Conservation (phyloP, 2,797 vertebrate species). For the Helicolenus hilgendorfi region DNA sequence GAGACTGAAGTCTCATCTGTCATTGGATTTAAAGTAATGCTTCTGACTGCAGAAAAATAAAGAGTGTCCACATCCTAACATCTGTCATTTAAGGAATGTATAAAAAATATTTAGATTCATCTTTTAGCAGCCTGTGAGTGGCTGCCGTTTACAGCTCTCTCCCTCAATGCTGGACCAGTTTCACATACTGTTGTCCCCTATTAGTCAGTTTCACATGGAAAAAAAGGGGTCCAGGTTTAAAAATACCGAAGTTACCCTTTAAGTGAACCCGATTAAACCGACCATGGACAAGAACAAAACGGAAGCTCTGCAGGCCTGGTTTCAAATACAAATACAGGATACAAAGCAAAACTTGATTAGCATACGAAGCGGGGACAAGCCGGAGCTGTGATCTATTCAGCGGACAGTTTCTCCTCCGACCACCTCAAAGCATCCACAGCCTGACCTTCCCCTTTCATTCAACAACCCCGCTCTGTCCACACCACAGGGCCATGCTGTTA, state of each 20-base stretch:
- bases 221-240: not conserved
- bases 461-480: not conserved
- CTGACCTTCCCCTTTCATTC: constrained; percentile 31
- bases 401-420: not conserved
- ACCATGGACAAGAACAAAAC: not conserved
- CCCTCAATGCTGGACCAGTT: not conserved
- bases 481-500: not conserved
- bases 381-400: constrained; percentile 60
- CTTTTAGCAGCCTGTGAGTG: too few species aligned
- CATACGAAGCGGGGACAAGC: constrained; percentile 42
- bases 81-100: too few species aligned
- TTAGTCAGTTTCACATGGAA: not conserved
- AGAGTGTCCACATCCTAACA: too few species aligned
- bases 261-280: not conserved
- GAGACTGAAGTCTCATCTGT: not conserved
- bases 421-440: constrained; percentile 48
- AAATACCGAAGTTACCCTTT: not conserved
- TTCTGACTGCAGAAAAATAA: too few species aligned
- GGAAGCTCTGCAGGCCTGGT: not conserved
- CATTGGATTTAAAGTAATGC: not conserved
- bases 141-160: too few species aligned
- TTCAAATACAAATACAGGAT: not conserved
- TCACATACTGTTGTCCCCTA: not conserved
- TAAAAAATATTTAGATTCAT: too few species aligned
- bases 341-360: constrained; percentile 50